Evolutionary conservation across 2,113 vertebrate species (phyloP), one percentile per base, ranked within the genome.

Genomic region (Semicossyphus pulcher): DNA sequence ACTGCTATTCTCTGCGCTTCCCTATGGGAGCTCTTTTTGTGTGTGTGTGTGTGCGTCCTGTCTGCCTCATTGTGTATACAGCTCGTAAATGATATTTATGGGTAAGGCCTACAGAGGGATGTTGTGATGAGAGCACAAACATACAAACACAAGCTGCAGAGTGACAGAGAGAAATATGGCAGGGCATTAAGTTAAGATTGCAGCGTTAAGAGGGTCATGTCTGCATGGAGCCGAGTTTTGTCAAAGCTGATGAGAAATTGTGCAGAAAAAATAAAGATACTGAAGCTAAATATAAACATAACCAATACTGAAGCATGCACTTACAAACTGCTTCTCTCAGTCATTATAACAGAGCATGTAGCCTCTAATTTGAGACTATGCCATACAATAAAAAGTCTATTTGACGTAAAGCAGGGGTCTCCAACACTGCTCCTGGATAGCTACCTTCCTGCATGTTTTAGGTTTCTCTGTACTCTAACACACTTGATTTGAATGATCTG

Each of bases 71-170:
- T 79, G 72, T 52, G 34, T 71, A 70, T 69, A 63, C 47, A 47
- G 61, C 80, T 57, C 31, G 20, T 85, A 81, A 89, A 86, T 76
- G 39, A 87, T 86, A 82, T 88, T 87, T 86, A 90, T 71, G 54
- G 64, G 57, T 37, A 23, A 57, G 65, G 68, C 64, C 57, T 8
- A 29, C 73, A 61, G 72, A 61, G 85, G 81, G 47, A 73, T 70
- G 77, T 51, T 36, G 75, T 57, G 62, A 78, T 70, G 70, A 81
- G 66, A 66, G 52, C 62, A 52, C 72, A 85, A 83, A 77, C 66
- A 70, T 51, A 68, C 41, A n/a, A 44, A 34, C 65, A 72, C 56
- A n/a, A 58, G 84, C 83, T 62, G 56, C 66, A 41, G 31, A 42
- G 51, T 47, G 66, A 84, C 85, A 68, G 65, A 23, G 62, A 77